phyloP scores from a whole-genome alignment of 2,797 vertebrate species.

The Notamacropus eugenii region DNA sequence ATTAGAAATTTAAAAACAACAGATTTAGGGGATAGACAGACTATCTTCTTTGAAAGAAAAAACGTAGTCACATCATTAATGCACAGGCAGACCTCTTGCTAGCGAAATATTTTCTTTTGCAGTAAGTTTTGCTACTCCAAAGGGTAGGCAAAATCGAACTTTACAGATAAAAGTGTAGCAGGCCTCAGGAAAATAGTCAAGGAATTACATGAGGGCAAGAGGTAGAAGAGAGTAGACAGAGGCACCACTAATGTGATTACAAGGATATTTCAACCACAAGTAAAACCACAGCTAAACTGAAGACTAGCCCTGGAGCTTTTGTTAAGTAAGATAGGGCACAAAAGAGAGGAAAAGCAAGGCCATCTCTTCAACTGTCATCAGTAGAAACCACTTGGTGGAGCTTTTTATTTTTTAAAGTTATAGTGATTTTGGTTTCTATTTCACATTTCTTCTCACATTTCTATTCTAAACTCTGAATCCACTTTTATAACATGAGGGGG shows the following conservation, averaged over 20 bases:
- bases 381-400: background rate
- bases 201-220: background rate
- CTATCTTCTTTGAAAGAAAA: background rate
- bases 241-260: background rate
- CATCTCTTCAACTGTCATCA: background rate
- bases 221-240: background rate
- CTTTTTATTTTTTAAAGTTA: background rate
- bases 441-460: background rate
- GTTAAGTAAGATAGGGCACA: background rate
- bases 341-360: background rate
- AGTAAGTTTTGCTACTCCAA: background rate
- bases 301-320: background rate
- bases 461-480: background rate
- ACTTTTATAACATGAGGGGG: background rate
- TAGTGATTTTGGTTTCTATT: background rate
- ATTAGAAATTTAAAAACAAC: background rate
- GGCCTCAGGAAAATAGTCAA: background rate
- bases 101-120: background rate
- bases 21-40: background rate
- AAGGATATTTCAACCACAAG: background rate
- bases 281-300: background rate
- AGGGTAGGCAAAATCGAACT: background rate
- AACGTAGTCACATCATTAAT: background rate
- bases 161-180: background rate
- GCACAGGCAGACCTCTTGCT: background rate